phyloP scores from a whole-genome alignment of 2,113 vertebrate species.

The Sporophila hypoxantha region DNA sequence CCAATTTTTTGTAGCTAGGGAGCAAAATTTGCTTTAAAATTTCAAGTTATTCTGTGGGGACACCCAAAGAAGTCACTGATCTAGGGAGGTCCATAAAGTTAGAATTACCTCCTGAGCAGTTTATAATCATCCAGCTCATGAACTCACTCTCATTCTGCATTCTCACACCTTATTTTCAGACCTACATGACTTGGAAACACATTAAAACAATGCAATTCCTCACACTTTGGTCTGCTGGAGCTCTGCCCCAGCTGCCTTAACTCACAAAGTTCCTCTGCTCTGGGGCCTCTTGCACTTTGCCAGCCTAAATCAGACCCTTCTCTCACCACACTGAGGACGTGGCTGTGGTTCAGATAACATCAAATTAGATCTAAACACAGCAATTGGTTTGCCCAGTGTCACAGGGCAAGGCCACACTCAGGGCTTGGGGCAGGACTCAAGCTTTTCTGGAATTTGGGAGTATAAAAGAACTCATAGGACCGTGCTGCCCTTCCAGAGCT shows the following conservation, averaged over 20 bases:
- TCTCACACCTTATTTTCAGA: background rate
- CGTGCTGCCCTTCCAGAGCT: background rate
- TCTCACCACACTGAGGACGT: rapidly evolving
- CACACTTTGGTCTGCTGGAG: background rate
- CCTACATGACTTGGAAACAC: background rate
- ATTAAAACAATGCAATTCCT: background rate
- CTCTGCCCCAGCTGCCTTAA: background rate
- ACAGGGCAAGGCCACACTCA: background rate
- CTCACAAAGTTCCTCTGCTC: background rate
- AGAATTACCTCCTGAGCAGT: background rate
- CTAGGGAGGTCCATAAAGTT: background rate
- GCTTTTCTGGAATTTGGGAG: background rate
- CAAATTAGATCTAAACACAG: background rate
- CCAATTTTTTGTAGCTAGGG: constrained; percentile 57
- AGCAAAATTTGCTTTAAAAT: constrained; percentile 47
- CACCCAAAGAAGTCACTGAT: constrained; percentile 4
- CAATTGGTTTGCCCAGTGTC: background rate
- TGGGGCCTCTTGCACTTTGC: background rate
- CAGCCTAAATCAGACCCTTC: background rate
- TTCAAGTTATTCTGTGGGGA: background rate
- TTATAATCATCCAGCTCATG: background rate
- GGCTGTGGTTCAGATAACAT: background rate
- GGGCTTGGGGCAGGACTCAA: background rate
- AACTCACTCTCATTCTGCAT: rapidly evolving
- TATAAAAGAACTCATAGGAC: background rate